Evolutionary conservation across 2,888 invertebrate species (phyloP), one percentile per base, ranked within the genome.

Genomic region (Zaprionus lineosus): DNA sequence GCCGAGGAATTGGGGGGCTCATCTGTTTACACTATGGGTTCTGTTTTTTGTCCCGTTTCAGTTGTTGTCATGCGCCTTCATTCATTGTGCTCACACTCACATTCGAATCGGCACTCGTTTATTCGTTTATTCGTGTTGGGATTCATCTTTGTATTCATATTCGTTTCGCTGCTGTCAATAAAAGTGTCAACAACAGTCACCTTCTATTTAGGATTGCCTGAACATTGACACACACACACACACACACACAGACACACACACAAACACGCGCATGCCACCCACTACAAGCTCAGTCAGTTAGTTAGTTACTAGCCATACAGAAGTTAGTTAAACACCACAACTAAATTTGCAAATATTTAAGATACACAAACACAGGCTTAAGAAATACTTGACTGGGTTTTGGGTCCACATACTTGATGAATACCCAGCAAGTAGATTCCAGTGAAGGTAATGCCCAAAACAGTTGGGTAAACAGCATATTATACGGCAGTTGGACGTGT

Each of bases 261-360:
- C n/a, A n/a, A n/a, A n/a, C n/a, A n/a, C n/a, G n/a, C n/a, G n/a
- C n/a, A n/a, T n/a, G n/a, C n/a, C n/a, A n/a, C n/a, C n/a, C n/a
- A n/a, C n/a, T 21, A 21, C 8, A 29, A 6, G 31, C 47, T 3
- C 34, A 36, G 26, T 36, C 21, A n/a, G n/a, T 31, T 8, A 59
- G 50, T 63, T 58, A 48, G 48, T 53, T 47, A 55, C 28, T 64
- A 41, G 50, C 47, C 47, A 26, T 43, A 62, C 68, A 62, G 74
- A 59, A 77, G 82, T 62, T 68, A 37, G 55, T 55, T 63, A 59
- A 74, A 74, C 60, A 59, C 58, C 46, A 37, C 58, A 74, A 51
- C 69, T 59, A 57, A 63, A 65, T 74, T 34, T 9, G 41, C 55
- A 75, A 77, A 82, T 73, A 78, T 82, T 77, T 73, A 21, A 48